Conservation (phyloP, 2,797 vertebrate genomes). For the Poeciliopsis infans region DNA sequence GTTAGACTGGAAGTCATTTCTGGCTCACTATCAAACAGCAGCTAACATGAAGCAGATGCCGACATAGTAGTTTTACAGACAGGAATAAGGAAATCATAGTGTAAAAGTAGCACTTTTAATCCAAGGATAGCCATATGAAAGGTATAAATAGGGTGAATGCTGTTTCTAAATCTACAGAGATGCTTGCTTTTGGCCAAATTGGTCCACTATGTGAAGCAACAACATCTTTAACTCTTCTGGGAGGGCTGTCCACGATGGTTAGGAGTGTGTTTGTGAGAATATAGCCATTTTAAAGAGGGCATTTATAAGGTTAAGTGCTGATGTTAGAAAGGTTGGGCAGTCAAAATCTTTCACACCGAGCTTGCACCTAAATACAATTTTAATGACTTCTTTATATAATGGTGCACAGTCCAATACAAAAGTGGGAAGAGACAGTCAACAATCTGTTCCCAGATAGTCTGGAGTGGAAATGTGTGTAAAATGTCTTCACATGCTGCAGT, state of each 20-base stretch:
- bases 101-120: slow-evolving; percentile 43
- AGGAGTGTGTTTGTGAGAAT: not conserved
- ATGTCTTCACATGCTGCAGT: not conserved
- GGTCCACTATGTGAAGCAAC: not conserved
- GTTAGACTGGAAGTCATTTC: slow-evolving; percentile 52
- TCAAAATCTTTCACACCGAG: not conserved
- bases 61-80: slow-evolving; percentile 44
- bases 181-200: not conserved
- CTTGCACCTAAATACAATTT: not conserved
- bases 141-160: slow-evolving; percentile 19
- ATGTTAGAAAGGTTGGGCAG: not conserved
- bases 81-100: slow-evolving; percentile 45
- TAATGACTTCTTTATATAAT: not conserved
- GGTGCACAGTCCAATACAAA: not conserved
- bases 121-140: slow-evolving; percentile 49
- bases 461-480: not conserved
- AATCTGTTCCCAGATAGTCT: not conserved
- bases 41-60: slow-evolving; percentile 75
- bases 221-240: not conserved
- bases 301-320: not conserved
- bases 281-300: not conserved
- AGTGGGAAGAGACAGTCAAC: not conserved
- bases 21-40: slow-evolving; percentile 52
- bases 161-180: not conserved
- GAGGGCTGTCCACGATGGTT: not conserved